A percentile compares a stretch with the other conserved stretches of the same genome.
phyloP scores from a whole-genome alignment of 2,797 vertebrate species.

The Syngnathus rostellatus region DNA sequence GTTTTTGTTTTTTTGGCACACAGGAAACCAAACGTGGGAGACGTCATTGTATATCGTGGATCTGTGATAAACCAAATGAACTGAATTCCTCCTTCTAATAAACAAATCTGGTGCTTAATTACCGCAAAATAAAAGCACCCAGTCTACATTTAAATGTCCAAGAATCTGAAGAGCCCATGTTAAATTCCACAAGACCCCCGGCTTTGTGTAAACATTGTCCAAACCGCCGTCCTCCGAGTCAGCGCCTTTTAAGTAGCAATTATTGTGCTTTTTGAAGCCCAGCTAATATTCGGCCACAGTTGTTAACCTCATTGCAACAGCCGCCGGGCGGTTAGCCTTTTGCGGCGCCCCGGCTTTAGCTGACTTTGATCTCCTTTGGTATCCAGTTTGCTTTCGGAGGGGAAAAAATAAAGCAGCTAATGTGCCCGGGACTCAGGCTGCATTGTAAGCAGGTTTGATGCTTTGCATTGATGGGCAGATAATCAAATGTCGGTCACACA shows the following conservation, averaged over 20 bases:
- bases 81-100: too few species aligned
- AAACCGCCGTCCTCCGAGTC: background rate
- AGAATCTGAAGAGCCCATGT: constrained; percentile 8
- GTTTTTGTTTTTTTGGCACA: background rate
- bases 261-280: constrained; percentile 43
- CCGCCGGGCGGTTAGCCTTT: constrained; percentile 36
- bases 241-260: constrained; percentile 20
- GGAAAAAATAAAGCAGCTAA: background rate
- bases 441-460: constrained; percentile 1
- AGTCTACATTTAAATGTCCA: background rate
- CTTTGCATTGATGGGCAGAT: constrained; percentile 5
- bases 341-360: constrained; percentile 9
- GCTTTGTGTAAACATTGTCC: too few species aligned
- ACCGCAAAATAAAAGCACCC: background rate
- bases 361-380: constrained; percentile 9
- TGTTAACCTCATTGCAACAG: constrained; percentile 46
- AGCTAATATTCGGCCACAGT: constrained; percentile 44
- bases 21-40: background rate
- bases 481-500: constrained; percentile 23
- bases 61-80: too few species aligned
- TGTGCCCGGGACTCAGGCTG: constrained; percentile 7
- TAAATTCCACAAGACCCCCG: background rate
- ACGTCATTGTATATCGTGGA: too few species aligned
- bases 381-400: background rate
- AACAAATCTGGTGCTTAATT: background rate